Conservation (phyloP, 2,888 invertebrate genomes). For the Lepidocyrtoides sp. region DNA sequence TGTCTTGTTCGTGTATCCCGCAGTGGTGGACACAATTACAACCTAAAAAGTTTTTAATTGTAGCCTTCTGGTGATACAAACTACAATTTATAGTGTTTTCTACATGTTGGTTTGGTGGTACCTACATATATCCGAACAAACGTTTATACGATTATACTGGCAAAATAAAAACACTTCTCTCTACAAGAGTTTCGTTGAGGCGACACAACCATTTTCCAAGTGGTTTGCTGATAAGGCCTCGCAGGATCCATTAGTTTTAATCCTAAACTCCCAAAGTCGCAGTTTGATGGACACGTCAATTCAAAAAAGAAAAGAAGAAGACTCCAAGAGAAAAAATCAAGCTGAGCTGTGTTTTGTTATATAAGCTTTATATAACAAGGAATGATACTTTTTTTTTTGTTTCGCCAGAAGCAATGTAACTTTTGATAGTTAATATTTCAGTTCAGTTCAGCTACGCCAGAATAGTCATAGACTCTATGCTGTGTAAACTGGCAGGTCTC, state of each 20-base stretch:
- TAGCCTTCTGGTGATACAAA: slow-evolving; percentile 23
- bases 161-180: no score
- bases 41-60: slow-evolving; percentile 16
- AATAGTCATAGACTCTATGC: slow-evolving; percentile 14
- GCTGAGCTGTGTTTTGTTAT: no score
- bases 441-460: background rate
- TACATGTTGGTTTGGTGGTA: background rate
- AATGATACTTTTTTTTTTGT: background rate
- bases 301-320: background rate
- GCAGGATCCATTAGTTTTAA: slow-evolving; percentile 60
- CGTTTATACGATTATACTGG: no score
- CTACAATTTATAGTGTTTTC: no score
- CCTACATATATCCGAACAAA: no score
- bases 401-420: slow-evolving; percentile 29
- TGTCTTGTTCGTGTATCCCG: background rate
- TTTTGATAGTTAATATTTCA: slow-evolving; percentile 11
- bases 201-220: no score
- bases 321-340: background rate
- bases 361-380: background rate
- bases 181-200: no score
- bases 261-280: slow-evolving; percentile 31
- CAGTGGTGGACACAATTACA: slow-evolving; percentile 30
- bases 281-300: slow-evolving; percentile 46
- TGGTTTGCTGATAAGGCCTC: slow-evolving; percentile 29
- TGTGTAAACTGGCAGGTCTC: slow-evolving; percentile 24